Evolutionary conservation across 2,113 vertebrate species (phyloP).

Genomic region (Piprites chloris): DNA sequence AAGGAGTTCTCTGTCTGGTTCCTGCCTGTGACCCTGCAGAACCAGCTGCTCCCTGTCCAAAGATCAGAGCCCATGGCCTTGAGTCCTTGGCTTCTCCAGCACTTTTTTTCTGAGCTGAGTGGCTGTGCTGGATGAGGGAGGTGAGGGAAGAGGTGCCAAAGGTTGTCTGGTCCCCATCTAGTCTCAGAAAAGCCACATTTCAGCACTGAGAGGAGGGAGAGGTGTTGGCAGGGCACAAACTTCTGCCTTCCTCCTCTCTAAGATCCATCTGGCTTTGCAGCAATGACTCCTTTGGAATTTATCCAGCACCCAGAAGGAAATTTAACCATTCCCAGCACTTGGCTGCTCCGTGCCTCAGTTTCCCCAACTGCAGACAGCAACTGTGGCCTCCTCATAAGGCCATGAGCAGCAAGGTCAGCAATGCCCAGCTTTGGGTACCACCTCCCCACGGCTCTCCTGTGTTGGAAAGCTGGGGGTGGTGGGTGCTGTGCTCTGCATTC

Average conservation of each 20-base stretch:
- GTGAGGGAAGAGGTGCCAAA: not conserved
- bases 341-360: not conserved
- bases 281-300: too few species aligned
- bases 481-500: not conserved
- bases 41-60: not conserved
- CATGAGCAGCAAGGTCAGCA: not conserved
- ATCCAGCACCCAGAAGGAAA: too few species aligned
- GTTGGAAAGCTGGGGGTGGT: too few species aligned
- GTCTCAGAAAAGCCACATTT: not conserved
- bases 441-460: not conserved
- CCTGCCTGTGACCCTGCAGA: not conserved
- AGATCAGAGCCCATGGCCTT: accelerated
- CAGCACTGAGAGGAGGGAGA: not conserved
- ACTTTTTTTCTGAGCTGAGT: accelerated
- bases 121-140: not conserved
- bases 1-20: accelerated
- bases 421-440: not conserved
- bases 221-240: not conserved
- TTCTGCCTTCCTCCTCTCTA: not conserved
- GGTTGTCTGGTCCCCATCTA: not conserved
- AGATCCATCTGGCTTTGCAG: not conserved
- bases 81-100: accelerated
- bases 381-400: accelerated
- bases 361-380: not conserved
- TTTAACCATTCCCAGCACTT: not conserved